Conservation (phyloP, 2,113 vertebrate species). For the Pygoscelis adeliae region DNA sequence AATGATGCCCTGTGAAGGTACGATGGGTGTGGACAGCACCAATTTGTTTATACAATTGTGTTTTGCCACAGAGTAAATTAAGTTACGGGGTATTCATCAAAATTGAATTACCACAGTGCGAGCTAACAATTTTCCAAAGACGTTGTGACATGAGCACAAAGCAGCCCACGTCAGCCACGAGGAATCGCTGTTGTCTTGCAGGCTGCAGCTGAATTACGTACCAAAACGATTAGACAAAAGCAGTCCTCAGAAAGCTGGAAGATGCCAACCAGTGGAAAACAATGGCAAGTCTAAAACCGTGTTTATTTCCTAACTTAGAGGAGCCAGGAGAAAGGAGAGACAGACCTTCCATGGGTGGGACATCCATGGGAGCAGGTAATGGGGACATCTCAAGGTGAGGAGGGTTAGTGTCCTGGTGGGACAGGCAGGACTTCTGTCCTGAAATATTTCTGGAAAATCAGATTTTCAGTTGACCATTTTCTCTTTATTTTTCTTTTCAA, state of each 20-base stretch:
- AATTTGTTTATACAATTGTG: slow-evolving; percentile 56
- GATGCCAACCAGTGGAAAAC: slow-evolving; percentile 16
- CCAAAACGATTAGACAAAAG: slow-evolving; percentile 29
- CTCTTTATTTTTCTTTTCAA: neutral
- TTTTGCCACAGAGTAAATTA: slow-evolving; percentile 61
- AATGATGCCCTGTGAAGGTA: slow-evolving; percentile 5
- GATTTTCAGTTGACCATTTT: neutral
- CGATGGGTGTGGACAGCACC: slow-evolving; percentile 61
- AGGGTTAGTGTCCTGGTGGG: neutral
- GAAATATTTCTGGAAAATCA: neutral
- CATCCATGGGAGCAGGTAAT: rapidly evolving
- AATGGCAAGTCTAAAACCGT: neutral
- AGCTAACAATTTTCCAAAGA: slow-evolving; percentile 46
- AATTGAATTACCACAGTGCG: slow-evolving; percentile 6
- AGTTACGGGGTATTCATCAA: slow-evolving; percentile 46
- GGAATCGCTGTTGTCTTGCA: neutral
- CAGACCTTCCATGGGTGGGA: neutral
- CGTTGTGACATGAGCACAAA: slow-evolving; percentile 67
- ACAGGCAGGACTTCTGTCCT: neutral
- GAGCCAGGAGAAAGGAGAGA: neutral
- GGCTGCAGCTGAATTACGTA: slow-evolving; percentile 54
- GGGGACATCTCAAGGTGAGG: neutral
- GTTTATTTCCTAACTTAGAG: neutral
- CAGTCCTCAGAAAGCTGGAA: slow-evolving; percentile 8
- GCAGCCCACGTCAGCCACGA: neutral